Evolutionary conservation across 2,888 invertebrate genomes (phyloP), one percentile per base, ranked within the genome.

Genomic region (Tetanocera ferruginea): DNA sequence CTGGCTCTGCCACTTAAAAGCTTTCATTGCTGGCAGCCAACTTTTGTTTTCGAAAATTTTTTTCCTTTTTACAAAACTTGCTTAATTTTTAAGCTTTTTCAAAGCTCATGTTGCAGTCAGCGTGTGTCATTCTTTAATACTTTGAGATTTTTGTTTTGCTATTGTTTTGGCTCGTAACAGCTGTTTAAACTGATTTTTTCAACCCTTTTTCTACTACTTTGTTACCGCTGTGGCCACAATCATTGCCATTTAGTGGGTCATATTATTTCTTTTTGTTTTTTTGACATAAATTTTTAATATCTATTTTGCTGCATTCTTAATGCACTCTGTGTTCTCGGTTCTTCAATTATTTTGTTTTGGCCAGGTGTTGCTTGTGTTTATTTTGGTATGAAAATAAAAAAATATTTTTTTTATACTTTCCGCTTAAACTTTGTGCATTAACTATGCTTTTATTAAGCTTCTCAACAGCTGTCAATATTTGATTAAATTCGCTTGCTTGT

Each of bases 381-480:
- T 34, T 19, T 55, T 55, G 25, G 14, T 64, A 11, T 14, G 5
- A 69, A 28, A 8, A 52, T 55, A 25, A 57, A 8, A 52, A 70
- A 25, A 57, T 6, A 37, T 55, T 55, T 55, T 52, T 31, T 55
- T 28, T 55, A 23, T 55, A 23, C 34, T 70, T 52, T 51, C 51
- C 17, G 70, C 25, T 52, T 71, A 34, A 71, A 71, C 67, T 43
- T 19, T 25, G n/a, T 25, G 19, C 14, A 52, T 60, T 28, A 34
- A 17, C 55, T 52, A 70, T 25, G 25, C 51, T 55, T 67, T 71
- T 55, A 55, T 71, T 52, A 71, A 71, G 71, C 71, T 31, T 49
- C 19, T 31, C 55, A 37, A 55, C 51, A 51, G 70, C 55, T 71
- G 55, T 25, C 71, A 37, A 34, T 71, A 55, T 71, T 71, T 55